Conservation (phyloP, 2,888 invertebrate genomes). For the Ormia ochracea region DNA sequence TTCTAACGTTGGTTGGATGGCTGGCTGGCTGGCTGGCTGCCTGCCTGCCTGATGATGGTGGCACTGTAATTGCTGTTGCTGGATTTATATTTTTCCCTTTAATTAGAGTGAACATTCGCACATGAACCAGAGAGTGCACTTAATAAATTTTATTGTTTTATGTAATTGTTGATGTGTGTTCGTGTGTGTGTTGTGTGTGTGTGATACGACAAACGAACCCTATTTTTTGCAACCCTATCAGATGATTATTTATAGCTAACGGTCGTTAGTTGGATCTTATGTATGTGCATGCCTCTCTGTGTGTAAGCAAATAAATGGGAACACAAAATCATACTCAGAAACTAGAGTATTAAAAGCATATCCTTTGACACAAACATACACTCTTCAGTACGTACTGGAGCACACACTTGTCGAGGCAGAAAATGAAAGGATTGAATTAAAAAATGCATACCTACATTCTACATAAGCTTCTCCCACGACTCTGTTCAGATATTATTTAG, state of each 20-base stretch:
- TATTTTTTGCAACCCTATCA: slow-evolving; percentile 48
- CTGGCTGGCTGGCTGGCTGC: too few species aligned
- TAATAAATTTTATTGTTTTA: slow-evolving; percentile 37
- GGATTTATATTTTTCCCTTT: slow-evolving; percentile 20
- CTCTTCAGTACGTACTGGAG: background rate
- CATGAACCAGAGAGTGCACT: slow-evolving; percentile 6
- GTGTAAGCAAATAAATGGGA: background rate
- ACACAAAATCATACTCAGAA: slow-evolving; percentile 1
- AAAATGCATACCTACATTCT: background rate
- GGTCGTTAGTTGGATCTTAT: slow-evolving; percentile 7
- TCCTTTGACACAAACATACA: slow-evolving; percentile 9
- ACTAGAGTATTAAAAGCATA: slow-evolving; percentile 1
- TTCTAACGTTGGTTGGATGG: slow-evolving; percentile 10
- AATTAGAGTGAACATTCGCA: slow-evolving; percentile 26
- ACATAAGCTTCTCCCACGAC: too few species aligned
- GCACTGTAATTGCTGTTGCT: background rate
- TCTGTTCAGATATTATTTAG: too few species aligned
- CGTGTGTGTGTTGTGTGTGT: background rate
- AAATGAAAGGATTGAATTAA: background rate
- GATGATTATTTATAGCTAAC: slow-evolving; percentile 30
- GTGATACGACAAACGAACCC: slow-evolving; percentile 8
- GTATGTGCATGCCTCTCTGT: background rate
- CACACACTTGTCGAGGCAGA: background rate
- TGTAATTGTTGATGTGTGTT: background rate
- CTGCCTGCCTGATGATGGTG: too few species aligned